phyloP scores from a whole-genome alignment of 2,797 vertebrate genomes.

The Dendrocincla fuliginosa region DNA sequence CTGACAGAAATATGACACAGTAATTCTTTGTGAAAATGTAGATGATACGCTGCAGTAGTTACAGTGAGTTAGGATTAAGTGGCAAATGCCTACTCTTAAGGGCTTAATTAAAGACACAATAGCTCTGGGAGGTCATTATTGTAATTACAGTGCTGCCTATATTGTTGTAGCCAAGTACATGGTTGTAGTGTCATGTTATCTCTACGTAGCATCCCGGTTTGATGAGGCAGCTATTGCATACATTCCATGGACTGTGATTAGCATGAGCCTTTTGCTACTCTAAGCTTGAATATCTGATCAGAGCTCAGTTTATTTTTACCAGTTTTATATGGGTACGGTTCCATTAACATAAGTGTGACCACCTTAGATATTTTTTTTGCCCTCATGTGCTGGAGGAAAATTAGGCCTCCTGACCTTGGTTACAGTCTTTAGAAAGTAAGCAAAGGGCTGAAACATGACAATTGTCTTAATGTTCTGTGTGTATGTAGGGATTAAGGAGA shows the following conservation, averaged over 20 bases:
- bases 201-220: constrained; percentile 22
- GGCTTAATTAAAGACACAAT: constrained; percentile 82
- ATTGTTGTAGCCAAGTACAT: constrained; percentile 65
- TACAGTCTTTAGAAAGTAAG: background rate
- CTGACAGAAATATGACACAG: constrained; percentile 78
- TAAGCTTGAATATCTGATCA: constrained; percentile 1
- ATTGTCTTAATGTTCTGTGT: background rate
- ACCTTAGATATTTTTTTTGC: background rate
- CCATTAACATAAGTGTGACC: background rate
- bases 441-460: background rate
- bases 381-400: background rate
- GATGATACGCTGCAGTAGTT: constrained; percentile 73
- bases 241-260: background rate
- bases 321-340: background rate
- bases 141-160: constrained; percentile 73
- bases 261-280: background rate
- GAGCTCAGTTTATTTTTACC: background rate
- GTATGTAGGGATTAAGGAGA: background rate
- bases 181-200: constrained; percentile 60
- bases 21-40: constrained; percentile 80
- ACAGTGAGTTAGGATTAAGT: constrained; percentile 78
- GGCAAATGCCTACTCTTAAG: constrained; percentile 78
- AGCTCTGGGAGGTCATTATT: constrained; percentile 79
- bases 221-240: constrained; percentile 40
- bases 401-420: background rate